Percentiles rank a stretch among this genome's conserved stretches.
Evolutionary conservation across 2,797 vertebrate genomes (phyloP).

Genomic region (Rhynchonycteris naso): DNA sequence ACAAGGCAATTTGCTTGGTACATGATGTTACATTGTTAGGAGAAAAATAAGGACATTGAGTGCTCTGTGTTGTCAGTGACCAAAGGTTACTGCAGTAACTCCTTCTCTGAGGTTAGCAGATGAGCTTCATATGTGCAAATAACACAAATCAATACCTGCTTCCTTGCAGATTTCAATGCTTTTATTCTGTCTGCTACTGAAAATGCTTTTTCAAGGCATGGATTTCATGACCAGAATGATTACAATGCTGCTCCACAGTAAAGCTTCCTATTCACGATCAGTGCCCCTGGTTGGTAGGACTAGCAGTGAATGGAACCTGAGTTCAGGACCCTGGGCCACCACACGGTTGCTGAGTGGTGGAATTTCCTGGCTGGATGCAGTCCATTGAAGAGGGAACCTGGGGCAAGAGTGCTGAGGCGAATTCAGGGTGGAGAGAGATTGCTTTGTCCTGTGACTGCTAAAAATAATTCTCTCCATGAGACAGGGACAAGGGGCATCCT

Average conservation of each 20-base stretch:
- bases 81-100: neutral
- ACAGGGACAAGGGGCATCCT: neutral
- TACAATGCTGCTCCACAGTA: neutral
- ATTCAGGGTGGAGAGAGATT: neutral
- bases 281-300: neutral
- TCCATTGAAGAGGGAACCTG: neutral
- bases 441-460: neutral
- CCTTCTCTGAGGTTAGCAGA: neutral
- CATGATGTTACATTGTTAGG: neutral
- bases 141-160: constrained; percentile 43
- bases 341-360: neutral
- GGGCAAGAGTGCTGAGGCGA: neutral
- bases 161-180: constrained; percentile 32
- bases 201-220: constrained; percentile 7
- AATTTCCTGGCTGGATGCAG: neutral
- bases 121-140: constrained; percentile 22
- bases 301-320: neutral
- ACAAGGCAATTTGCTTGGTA: constrained; percentile 16
- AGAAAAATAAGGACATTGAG: neutral
- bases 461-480: neutral
- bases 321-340: neutral
- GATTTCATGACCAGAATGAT: constrained; percentile 35
- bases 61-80: neutral
- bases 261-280: neutral
- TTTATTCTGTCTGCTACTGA: constrained; percentile 36